Percentiles rank a stretch among this genome's conserved stretches.
Evolutionary conservation across 2,888 invertebrate genomes (phyloP).

Genomic region (Uloborus plumipes): DNA sequence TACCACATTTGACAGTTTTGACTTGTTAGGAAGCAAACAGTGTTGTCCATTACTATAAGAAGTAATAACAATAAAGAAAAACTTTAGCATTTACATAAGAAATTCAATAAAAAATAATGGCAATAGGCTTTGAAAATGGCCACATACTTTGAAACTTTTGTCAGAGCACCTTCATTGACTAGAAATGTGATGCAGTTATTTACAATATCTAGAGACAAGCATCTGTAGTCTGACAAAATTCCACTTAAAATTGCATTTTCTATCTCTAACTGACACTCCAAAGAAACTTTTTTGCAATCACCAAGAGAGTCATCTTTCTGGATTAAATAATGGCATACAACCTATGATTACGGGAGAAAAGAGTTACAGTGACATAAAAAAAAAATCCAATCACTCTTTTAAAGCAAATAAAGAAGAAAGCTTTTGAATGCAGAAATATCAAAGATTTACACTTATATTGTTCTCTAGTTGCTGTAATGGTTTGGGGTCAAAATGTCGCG

Average conservation of each 20-base stretch:
- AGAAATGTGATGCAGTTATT: slow-evolving; percentile 52
- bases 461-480: too few species aligned
- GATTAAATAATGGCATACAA: slow-evolving; percentile 32
- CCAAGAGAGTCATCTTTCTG: slow-evolving; percentile 7
- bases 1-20: slow-evolving; percentile 30
- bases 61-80: neutral
- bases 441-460: too few species aligned
- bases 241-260: slow-evolving; percentile 26
- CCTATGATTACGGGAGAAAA: slow-evolving; percentile 4
- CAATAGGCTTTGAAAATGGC: neutral
- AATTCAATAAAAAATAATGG: neutral
- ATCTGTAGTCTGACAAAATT: slow-evolving; percentile 41
- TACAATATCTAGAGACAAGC: slow-evolving; percentile 53
- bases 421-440: too few species aligned
- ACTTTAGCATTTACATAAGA: too few species aligned
- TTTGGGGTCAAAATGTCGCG: too few species aligned
- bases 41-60: slow-evolving; percentile 13
- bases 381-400: too few species aligned
- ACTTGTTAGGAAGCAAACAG: slow-evolving; percentile 14
- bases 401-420: too few species aligned
- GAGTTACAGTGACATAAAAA: neutral
- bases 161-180: slow-evolving; percentile 41
- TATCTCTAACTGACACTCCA: slow-evolving; percentile 35
- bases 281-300: slow-evolving; percentile 20
- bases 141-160: slow-evolving; percentile 41